phyloP scores from a whole-genome alignment of 2,113 vertebrate genomes.

The Melozone crissalis region DNA sequence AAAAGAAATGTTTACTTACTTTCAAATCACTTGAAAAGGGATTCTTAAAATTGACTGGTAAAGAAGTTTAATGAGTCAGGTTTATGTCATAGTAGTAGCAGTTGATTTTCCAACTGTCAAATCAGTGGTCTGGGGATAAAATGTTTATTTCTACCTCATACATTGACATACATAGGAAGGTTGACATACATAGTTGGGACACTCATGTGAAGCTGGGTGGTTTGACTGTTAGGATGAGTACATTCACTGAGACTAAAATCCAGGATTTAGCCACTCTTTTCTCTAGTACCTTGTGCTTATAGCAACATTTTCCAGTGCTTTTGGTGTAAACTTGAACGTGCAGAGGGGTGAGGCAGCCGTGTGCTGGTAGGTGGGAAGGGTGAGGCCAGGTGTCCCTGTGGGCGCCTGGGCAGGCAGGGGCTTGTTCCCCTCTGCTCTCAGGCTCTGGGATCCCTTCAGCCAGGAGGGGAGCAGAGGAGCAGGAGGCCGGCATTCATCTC shows the following conservation, averaged over 20 bases:
- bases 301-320: neutral
- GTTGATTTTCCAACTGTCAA: neutral
- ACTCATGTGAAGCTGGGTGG: neutral
- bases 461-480: neutral
- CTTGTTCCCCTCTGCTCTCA: neutral
- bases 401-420: neutral
- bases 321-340: accelerated
- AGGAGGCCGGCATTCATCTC: neutral
- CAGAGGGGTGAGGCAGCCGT: neutral
- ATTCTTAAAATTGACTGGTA: neutral
- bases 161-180: neutral
- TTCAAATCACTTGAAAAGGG: neutral
- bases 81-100: neutral
- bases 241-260: neutral
- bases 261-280: neutral
- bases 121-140: neutral
- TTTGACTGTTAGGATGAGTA: neutral
- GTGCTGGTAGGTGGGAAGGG: accelerated
- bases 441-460: neutral
- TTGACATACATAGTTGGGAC: neutral
- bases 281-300: neutral
- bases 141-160: neutral
- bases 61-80: neutral
- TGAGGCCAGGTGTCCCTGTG: accelerated
- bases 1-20: neutral